Conservation (phyloP, 2,888 invertebrate species). For the Eupithecia insigniata region DNA sequence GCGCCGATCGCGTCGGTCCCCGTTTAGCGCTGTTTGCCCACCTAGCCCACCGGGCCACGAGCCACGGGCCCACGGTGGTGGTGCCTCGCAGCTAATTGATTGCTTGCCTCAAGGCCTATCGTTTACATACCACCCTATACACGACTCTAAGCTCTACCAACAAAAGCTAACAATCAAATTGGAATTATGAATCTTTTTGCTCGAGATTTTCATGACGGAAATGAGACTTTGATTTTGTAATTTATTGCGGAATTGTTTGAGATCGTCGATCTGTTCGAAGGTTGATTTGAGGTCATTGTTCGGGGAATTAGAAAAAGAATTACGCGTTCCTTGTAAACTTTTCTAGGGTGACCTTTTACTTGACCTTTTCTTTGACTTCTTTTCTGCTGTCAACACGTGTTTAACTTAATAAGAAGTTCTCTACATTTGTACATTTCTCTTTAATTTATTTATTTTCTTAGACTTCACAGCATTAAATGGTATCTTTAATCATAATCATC, state of each 20-base stretch:
- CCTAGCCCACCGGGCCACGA: conserved; percentile 24
- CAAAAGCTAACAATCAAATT: conserved; percentile 5
- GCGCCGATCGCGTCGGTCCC: conserved; percentile 29
- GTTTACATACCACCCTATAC: conserved; percentile 28
- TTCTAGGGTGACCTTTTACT: conserved; percentile 8
- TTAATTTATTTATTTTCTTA: not conserved
- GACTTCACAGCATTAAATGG: too few relatives aligned
- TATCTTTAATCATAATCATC: too few relatives aligned
- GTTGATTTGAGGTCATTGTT: conserved; percentile 27
- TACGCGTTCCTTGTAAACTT: conserved; percentile 1
- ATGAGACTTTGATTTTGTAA: conserved; percentile 25
- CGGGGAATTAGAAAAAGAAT: conserved; percentile 15
- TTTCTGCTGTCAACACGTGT: not conserved
- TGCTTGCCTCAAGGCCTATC: conserved; percentile 33
- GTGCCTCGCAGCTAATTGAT: conserved; percentile 37
- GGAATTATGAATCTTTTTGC: not conserved
- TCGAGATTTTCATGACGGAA: conserved; percentile 28
- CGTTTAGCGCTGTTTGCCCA: conserved; percentile 34
- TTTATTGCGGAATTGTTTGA: conserved; percentile 26
- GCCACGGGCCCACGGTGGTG: conserved; percentile 20
- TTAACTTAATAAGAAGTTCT: not conserved
- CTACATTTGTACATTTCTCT: not conserved
- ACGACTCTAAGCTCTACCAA: conserved; percentile 21
- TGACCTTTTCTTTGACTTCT: conserved; percentile 5
- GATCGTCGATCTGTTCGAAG: conserved; percentile 18